Evolutionary conservation across 37 sponge, comb jelly and placozoan genomes (phyloP).

Genomic region (Halichondria panicea): DNA sequence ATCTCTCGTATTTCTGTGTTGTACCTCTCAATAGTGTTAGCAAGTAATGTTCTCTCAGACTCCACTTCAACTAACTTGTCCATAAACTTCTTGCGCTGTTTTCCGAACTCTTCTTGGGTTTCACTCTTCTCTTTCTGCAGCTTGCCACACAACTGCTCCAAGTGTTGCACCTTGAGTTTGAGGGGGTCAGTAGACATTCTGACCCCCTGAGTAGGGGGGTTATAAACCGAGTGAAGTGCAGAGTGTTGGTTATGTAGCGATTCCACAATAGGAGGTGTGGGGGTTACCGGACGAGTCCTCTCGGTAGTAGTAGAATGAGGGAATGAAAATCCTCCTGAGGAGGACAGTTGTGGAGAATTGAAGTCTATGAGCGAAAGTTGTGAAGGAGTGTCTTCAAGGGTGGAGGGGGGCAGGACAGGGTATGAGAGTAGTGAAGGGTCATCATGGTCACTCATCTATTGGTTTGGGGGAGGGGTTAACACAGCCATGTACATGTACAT

Average conservation of each 20-base stretch:
- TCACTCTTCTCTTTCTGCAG: conserved; percentile 36
- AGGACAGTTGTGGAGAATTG: too few species aligned
- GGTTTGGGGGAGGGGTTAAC: neutral
- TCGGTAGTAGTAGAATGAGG: too few species aligned
- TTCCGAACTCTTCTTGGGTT: conserved; percentile 79
- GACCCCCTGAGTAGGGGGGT: too few species aligned
- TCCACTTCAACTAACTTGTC: conserved; percentile 59
- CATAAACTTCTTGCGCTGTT: conserved; percentile 79
- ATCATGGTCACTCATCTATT: conserved; percentile 7
- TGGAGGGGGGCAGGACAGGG: conserved; percentile 23
- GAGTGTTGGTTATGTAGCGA: too few species aligned
- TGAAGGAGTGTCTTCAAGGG: too few species aligned
- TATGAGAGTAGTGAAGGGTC: conserved; percentile 24
- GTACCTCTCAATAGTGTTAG: neutral
- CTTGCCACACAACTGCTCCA: conserved; percentile 15
- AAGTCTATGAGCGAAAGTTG: too few species aligned
- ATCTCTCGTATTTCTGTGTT: conserved; percentile 1
- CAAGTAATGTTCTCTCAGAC: neutral
- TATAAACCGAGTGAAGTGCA: too few species aligned
- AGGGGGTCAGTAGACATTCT: too few species aligned
- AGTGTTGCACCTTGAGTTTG: conserved; percentile 20
- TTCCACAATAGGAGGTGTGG: too few species aligned
- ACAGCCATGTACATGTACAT: too few species aligned
- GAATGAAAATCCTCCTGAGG: too few species aligned
- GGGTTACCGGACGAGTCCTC: too few species aligned